Base-by-base conservation (phyloP, 2,113 vertebrate species). In the Apistogramma diplotaenia region DNA sequence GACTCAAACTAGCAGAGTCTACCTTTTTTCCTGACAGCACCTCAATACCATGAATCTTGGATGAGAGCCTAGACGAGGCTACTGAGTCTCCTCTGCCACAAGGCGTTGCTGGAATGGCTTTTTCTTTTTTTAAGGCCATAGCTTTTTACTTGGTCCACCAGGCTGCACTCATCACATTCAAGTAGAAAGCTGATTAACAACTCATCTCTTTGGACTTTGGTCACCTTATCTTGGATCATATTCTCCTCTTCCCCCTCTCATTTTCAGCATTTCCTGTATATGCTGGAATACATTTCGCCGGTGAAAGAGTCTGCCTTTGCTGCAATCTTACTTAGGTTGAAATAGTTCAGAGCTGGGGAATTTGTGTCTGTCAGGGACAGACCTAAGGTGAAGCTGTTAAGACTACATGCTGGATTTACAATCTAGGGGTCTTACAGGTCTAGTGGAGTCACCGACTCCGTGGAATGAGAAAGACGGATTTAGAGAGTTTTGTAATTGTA, bases 1-100 rank as follows among this genome's bases (percentile, higher is more conserved):
- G 84, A 82, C 61, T 87, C 12, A 80, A 82, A 82, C 73, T 49
- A 55, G 73, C 58, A 75, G 31, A 83, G 46, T 82, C 7, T 55
- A 56, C 59, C 16, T 83, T 59, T 78, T 35, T 62, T 46, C 1
- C 1, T 53, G 74, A 79, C 74, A 70, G 27, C 74, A 74, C 18
- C 61, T 78, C 79, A 73, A 59, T 58, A 75, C 29, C 62, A 71
- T 21, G 62, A 70, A 85, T 84, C 75, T 85, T 56, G 4, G 27
- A 61, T 73, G 27, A 54, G 37, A 87, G 76, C 56, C 73, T 35
- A 31, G 56, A 67, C 49, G n/a, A 81, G 8, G 53, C 35, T 23
- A 23, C 35, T 7, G 37, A 15, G 43, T 59, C 76, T 78, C 53
- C 2, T 3, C 18, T 25, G n/a, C 16, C 23, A 43, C 29, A n/a